These are phyloP conservation scores for Sycophila sp. DNA, from an alignment of 1,140 invertebrate genomes.

Conservation along the genomic window DNA sequence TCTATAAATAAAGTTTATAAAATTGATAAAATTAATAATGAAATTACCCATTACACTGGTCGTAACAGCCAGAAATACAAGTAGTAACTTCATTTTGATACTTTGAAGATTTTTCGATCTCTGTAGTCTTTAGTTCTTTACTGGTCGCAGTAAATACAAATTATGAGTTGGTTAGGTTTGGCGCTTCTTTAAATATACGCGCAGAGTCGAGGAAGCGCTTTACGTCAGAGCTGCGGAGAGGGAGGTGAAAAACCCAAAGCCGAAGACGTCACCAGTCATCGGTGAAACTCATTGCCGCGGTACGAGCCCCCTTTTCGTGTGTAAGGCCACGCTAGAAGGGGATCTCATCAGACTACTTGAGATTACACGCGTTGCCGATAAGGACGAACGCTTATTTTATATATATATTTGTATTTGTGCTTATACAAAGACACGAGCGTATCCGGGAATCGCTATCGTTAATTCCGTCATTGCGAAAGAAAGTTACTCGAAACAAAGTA, in stretches of 20 bases:
- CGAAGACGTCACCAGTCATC: background rate
- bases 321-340: background rate
- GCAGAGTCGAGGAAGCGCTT: background rate
- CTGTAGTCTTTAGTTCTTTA: background rate
- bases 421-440: too few species aligned
- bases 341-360: conserved; percentile 1
- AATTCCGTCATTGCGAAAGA: too few species aligned
- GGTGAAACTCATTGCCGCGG: background rate
- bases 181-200: background rate
- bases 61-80: background rate
- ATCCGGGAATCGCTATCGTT: too few species aligned
- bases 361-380: background rate
- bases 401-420: too few species aligned
- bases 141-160: background rate
- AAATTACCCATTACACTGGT: background rate
- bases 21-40: background rate
- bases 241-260: background rate
- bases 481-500: too few species aligned
- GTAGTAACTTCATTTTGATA: background rate
- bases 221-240: background rate
- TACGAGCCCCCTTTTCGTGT: background rate
- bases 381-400: too few species aligned
- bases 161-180: background rate
- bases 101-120: background rate
- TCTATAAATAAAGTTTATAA: background rate